These are phyloP conservation scores for Laspeyria flexula DNA, from an alignment of 2,888 invertebrate genomes.

Conservation along the genomic window DNA sequence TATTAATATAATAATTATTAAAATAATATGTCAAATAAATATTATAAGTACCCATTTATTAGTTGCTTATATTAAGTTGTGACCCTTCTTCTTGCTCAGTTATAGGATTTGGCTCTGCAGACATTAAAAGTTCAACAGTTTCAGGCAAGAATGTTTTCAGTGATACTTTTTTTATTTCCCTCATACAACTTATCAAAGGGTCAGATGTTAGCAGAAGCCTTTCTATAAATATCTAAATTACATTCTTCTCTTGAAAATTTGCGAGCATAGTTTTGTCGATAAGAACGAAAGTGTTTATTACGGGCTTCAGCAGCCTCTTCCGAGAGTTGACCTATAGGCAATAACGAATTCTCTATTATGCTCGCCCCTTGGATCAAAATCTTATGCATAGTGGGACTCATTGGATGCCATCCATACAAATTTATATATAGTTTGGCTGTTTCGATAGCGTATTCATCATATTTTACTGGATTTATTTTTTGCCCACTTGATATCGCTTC, in stretches of 20 bases:
- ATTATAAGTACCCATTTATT: too few relatives aligned
- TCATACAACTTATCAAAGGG: background rate
- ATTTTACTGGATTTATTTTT: conserved; percentile 5
- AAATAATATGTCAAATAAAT: too few relatives aligned
- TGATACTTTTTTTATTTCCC: too few relatives aligned
- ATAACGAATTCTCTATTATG: background rate
- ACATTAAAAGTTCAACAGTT: too few relatives aligned
- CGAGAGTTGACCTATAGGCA: background rate
- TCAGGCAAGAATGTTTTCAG: too few relatives aligned
- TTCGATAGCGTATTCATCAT: conserved; percentile 5
- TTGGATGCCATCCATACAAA: conserved; percentile 6
- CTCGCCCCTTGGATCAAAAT: conserved; percentile 2
- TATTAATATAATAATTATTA: too few relatives aligned
- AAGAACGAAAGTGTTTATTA: too few relatives aligned
- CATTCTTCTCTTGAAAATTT: background rate
- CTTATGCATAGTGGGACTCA: conserved; percentile 7
- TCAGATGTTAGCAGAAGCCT: background rate
- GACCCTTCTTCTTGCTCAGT: too few relatives aligned
- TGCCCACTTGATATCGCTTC: conserved; percentile 7
- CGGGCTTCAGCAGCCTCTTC: too few relatives aligned
- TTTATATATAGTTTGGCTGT: conserved; percentile 8
- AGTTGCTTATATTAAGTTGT: too few relatives aligned
- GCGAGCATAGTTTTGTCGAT: background rate
- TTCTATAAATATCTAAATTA: background rate
- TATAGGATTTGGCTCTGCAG: too few relatives aligned